phyloP scores from a whole-genome alignment of 2,888 invertebrate species.

The Acleris cristana region DNA sequence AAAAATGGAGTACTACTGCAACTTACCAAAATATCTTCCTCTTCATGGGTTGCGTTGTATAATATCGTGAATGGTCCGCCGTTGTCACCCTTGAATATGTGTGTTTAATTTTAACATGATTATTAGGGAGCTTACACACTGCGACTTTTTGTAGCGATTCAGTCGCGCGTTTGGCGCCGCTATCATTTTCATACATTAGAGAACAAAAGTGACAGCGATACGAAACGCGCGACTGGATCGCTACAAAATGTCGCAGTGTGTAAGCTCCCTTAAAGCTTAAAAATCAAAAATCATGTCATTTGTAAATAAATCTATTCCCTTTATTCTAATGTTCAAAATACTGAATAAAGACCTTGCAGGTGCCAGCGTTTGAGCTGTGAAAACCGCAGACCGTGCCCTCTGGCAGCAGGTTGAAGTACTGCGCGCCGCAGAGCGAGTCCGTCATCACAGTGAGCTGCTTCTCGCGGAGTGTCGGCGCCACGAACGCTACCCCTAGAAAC shows the following conservation, averaged over 20 bases:
- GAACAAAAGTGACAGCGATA: too few species aligned
- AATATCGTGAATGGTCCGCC: conserved; percentile 74
- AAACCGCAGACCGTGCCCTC: conserved; percentile 61
- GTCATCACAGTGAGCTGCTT: conserved; percentile 70
- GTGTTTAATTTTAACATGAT: not conserved
- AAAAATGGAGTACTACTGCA: too few species aligned
- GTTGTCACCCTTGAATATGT: conserved; percentile 72
- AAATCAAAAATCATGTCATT: too few species aligned
- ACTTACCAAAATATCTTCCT: conserved; percentile 68
- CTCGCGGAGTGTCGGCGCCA: conserved; percentile 74
- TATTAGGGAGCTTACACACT: too few species aligned
- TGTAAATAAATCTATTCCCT: too few species aligned
- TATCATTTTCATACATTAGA: too few species aligned
- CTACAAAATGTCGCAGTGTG: too few species aligned
- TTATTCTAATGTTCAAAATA: not conserved
- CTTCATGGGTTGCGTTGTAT: conserved; percentile 52
- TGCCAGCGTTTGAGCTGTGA: conserved; percentile 54
- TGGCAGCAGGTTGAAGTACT: conserved; percentile 62
- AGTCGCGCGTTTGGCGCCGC: too few species aligned
- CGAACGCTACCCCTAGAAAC: conserved; percentile 66
- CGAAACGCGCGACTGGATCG: too few species aligned
- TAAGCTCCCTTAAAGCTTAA: too few species aligned
- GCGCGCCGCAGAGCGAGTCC: conserved; percentile 62
- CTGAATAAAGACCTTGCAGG: conserved; percentile 62
- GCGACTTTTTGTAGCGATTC: too few species aligned